These are phyloP conservation scores for Apeira syringaria DNA, from an alignment of 2,888 invertebrate species.

Conservation along the genomic window DNA sequence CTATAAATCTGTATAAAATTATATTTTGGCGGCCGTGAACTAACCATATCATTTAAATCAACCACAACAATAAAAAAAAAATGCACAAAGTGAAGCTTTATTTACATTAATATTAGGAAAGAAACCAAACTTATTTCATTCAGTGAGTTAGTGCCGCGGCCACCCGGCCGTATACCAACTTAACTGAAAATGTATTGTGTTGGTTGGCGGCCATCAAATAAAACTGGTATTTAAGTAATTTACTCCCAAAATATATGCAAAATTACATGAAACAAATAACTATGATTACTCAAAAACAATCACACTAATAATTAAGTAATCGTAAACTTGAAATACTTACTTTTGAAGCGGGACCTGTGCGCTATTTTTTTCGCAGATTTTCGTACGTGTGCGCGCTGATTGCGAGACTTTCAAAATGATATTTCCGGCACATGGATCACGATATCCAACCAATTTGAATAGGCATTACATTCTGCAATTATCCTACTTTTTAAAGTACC, in stretches of 20 bases:
- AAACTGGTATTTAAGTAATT: constrained; percentile 18
- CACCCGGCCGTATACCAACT: constrained; percentile 20
- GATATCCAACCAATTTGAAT: too few species aligned
- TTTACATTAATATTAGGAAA: constrained; percentile 15
- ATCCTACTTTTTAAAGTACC: too few species aligned
- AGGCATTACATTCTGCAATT: too few species aligned
- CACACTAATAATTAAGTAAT: constrained; percentile 18
- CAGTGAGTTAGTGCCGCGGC: constrained; percentile 14
- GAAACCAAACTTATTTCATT: constrained; percentile 17
- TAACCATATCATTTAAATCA: constrained; percentile 14
- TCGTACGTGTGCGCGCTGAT: too few species aligned
- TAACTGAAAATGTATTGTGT: constrained; percentile 14
- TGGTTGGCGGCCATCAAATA: constrained; percentile 17
- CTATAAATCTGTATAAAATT: constrained; percentile 12
- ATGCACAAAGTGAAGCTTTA: constrained; percentile 14
- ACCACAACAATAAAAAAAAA: constrained; percentile 13
- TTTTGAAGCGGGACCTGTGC: not conserved
- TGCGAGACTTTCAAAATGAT: too few species aligned
- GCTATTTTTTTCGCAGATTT: not conserved
- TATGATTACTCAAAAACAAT: constrained; percentile 15
- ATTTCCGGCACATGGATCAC: too few species aligned
- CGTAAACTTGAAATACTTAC: not conserved
- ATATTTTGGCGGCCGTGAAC: constrained; percentile 18
- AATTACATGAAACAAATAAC: constrained; percentile 8
- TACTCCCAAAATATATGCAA: constrained; percentile 16